phyloP scores from a whole-genome alignment of 1,140 invertebrate species.

The Aphidius gifuensis region DNA sequence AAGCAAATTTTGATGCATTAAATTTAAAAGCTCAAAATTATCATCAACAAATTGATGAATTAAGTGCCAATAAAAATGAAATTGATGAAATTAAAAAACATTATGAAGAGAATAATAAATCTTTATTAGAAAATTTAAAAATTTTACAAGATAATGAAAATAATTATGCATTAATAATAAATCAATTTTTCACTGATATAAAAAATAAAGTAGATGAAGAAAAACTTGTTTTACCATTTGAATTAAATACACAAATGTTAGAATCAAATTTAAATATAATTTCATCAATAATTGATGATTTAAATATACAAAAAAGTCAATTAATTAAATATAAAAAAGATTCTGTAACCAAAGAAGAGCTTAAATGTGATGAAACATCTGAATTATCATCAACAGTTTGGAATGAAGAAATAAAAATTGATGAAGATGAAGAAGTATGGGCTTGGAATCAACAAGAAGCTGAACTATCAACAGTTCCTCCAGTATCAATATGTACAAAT shows the following conservation, averaged over 20 bases:
- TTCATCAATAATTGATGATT: too few species aligned
- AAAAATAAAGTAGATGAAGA: not conserved
- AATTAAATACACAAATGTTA: too few species aligned
- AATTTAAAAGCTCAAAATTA: slow-evolving; percentile 4
- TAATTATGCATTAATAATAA: not conserved
- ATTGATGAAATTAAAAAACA: too few species aligned
- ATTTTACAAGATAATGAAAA: too few species aligned
- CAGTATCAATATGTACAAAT: slow-evolving; percentile 22
- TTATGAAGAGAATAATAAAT: too few species aligned
- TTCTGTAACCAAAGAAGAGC: too few species aligned
- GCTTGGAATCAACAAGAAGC: slow-evolving; percentile 59
- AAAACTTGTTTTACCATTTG: not conserved
- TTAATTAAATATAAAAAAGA: too few species aligned
- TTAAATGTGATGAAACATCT: not conserved
- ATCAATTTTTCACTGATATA: not conserved
- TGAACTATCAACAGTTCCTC: slow-evolving; percentile 39
- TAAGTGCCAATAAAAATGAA: too few species aligned
- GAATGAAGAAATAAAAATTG: slow-evolving; percentile 32
- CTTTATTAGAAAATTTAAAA: too few species aligned
- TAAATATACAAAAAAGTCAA: too few species aligned
- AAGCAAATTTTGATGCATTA: not conserved
- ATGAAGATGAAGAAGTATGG: slow-evolving; percentile 57
- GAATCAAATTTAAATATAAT: too few species aligned
- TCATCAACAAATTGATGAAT: not conserved
- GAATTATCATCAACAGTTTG: not conserved